Conservation (phyloP, 2,113 vertebrate genomes). For the Passer montanus region DNA sequence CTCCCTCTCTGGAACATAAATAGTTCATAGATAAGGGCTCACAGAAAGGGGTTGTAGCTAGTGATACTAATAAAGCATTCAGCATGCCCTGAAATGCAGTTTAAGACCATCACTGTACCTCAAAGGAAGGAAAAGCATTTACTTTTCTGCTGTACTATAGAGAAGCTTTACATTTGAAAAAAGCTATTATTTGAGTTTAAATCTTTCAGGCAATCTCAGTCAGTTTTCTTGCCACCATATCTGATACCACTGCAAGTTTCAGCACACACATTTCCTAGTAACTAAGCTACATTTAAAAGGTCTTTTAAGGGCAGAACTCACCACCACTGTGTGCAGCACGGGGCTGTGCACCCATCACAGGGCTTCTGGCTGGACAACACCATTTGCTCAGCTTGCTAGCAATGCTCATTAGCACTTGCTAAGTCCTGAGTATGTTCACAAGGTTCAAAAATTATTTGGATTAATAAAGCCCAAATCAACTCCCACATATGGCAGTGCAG, state of each 20-base stretch:
- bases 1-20: neutral
- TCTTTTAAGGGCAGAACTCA: neutral
- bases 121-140: neutral
- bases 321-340: neutral
- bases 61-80: neutral
- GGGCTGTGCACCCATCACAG: rapidly evolving
- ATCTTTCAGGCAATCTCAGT: neutral
- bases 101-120: neutral
- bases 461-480: neutral
- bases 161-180: neutral
- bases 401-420: neutral
- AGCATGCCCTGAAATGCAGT: neutral
- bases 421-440: neutral
- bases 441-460: neutral
- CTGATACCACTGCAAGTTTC: neutral
- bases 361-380: neutral
- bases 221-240: neutral
- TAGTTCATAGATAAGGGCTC: neutral
- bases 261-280: neutral
- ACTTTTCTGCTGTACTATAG: neutral
- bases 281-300: neutral
- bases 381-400: neutral
- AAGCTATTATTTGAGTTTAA: neutral
- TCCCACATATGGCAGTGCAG: neutral
- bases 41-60: neutral